Conservation (phyloP, 1,140 invertebrate genomes). For the Scaptomyza montana region DNA sequence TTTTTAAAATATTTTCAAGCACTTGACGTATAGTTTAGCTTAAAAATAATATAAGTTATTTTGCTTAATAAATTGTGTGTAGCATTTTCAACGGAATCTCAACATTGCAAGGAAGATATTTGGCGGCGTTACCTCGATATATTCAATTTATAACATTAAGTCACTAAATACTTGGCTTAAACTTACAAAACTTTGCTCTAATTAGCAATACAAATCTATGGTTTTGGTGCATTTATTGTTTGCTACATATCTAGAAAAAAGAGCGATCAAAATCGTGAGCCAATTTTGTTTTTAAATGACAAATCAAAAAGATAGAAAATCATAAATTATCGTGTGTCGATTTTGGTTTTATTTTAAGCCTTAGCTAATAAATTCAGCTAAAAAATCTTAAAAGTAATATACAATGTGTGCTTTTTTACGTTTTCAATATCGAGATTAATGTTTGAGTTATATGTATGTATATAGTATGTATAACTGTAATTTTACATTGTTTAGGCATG, state of each 20-base stretch:
- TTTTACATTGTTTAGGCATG: slow-evolving; percentile 46
- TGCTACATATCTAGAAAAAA: slow-evolving; percentile 4
- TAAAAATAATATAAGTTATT: slow-evolving; percentile 56
- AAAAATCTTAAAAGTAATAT: slow-evolving; percentile 59
- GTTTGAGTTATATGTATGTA: slow-evolving; percentile 34
- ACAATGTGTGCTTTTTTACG: slow-evolving; percentile 27
- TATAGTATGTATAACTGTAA: not conserved
- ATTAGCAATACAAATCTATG: slow-evolving; percentile 24
- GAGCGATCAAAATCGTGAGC: not conserved
- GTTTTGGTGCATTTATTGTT: slow-evolving; percentile 2
- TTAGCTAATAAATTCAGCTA: slow-evolving; percentile 78
- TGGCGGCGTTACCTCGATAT: slow-evolving; percentile 47
- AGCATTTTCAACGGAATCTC: slow-evolving; percentile 79
- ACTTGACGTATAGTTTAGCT: slow-evolving; percentile 71
- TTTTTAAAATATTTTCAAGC: slow-evolving; percentile 71
- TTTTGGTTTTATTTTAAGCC: slow-evolving; percentile 41
- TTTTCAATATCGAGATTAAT: slow-evolving; percentile 68
- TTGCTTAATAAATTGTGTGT: slow-evolving; percentile 66
- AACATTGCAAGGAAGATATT: slow-evolving; percentile 79
- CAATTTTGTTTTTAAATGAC: slow-evolving; percentile 7
- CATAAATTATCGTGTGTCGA: slow-evolving; percentile 42
- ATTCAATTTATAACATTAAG: not conserved
- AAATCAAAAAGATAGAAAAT: slow-evolving; percentile 42
- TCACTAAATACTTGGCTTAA: slow-evolving; percentile 34
- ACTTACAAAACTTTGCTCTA: slow-evolving; percentile 20